Evolutionary conservation across 2,797 vertebrate species (phyloP).

Genomic region (Tolypeutes matacus): DNA sequence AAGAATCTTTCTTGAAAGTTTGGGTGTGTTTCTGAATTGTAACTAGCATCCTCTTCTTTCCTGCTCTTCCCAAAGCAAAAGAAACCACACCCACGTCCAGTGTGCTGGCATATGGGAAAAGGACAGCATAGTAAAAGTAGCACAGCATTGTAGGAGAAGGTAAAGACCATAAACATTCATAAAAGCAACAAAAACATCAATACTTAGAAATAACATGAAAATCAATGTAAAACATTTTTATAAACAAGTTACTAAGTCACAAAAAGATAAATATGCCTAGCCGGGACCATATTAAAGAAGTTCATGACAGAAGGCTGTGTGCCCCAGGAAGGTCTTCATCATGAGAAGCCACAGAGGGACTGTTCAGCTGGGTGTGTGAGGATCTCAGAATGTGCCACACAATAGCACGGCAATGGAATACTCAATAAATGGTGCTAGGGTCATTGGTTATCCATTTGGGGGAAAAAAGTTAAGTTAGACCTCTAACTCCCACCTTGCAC

Average conservation of each 20-base stretch:
- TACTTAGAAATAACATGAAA: background rate
- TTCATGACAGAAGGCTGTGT: background rate
- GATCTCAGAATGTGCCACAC: background rate
- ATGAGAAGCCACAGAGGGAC: background rate
- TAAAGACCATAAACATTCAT: background rate
- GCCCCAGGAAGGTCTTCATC: background rate
- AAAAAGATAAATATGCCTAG: background rate
- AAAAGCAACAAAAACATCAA: conserved; percentile 14
- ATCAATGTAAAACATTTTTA: conserved; percentile 22
- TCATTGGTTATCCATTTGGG: background rate
- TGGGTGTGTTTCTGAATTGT: background rate
- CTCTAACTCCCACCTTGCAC: background rate
- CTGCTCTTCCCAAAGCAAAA: background rate
- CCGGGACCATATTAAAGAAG: background rate
- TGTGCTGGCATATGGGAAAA: background rate
- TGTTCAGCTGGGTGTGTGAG: background rate
- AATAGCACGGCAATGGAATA: background rate
- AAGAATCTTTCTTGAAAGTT: background rate
- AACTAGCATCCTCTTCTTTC: background rate
- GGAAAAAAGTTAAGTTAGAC: background rate
- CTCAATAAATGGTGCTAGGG: too few species aligned
- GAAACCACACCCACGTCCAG: background rate
- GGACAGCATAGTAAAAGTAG: background rate
- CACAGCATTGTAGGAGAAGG: background rate
- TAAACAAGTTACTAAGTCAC: background rate